Conservation (phyloP, 2,888 invertebrate genomes). For the Tiliacea citrago region DNA sequence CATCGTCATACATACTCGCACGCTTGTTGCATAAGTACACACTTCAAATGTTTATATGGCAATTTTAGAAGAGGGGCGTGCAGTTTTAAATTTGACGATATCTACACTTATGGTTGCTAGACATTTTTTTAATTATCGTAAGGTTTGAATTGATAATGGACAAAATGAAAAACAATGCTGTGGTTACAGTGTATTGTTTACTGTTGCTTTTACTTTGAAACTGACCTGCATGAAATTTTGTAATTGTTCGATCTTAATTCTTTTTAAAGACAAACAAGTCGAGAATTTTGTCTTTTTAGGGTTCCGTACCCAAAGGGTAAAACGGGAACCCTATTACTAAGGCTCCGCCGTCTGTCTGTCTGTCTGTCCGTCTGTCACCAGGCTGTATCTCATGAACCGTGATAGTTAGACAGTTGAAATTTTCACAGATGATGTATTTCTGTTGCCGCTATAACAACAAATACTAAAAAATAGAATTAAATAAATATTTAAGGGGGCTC, state of each 20-base stretch:
- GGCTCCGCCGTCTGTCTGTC: too few species aligned
- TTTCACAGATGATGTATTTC: too few species aligned
- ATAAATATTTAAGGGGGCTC: too few species aligned
- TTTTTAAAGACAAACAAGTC: neutral
- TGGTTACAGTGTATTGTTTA: neutral
- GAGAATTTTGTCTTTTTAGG: neutral
- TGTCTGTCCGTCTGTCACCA: too few species aligned
- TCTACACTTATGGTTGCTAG: neutral
- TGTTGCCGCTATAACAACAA: too few species aligned
- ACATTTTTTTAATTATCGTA: neutral
- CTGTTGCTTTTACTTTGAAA: neutral
- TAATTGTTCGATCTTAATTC: neutral
- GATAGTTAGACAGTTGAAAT: too few species aligned
- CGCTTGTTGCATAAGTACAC: neutral
- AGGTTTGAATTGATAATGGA: neutral
- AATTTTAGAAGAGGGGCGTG: neutral
- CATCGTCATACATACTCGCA: too few species aligned
- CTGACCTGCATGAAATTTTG: neutral
- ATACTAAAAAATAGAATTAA: too few species aligned
- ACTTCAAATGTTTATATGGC: neutral
- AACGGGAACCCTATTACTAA: too few species aligned
- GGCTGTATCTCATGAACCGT: too few species aligned
- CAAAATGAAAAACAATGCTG: neutral
- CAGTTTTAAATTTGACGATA: neutral
- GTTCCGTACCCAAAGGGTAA: too few species aligned